Evolutionary conservation across 2,113 vertebrate species (phyloP).

Genomic region (Neomonachus schauinslandi): DNA sequence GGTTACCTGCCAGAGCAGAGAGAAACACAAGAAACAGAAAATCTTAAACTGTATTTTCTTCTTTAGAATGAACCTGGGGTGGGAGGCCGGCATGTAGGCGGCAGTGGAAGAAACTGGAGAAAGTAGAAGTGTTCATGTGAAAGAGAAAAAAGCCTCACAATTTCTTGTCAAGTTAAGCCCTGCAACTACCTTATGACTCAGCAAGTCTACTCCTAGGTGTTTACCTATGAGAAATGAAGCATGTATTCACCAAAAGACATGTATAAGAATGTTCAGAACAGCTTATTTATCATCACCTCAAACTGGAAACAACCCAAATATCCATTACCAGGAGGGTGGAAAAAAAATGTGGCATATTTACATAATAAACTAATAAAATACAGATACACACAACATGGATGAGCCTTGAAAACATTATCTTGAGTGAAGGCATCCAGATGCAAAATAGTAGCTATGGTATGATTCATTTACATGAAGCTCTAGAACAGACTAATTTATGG

Average conservation of each 20-base stretch:
- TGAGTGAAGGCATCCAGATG: not conserved
- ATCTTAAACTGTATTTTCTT: constrained; percentile 3
- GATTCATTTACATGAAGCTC: not conserved
- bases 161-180: not conserved
- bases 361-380: not conserved
- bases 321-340: not conserved
- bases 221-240: not conserved
- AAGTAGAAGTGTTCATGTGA: not conserved
- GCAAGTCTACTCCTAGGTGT: not conserved
- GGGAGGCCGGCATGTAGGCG: not conserved
- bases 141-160: not conserved
- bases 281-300: not conserved
- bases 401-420: not conserved
- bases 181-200: not conserved
- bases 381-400: not conserved
- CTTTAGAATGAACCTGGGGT: not conserved
- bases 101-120: not conserved
- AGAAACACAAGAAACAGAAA: not conserved
- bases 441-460: not conserved
- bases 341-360: not conserved
- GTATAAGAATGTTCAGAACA: not conserved
- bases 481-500: not conserved
- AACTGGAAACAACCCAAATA: not conserved
- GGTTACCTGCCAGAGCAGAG: constrained; percentile 5
- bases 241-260: not conserved